Base-by-base conservation (phyloP, 2,113 vertebrate species). In the Bubo scandiacus region DNA sequence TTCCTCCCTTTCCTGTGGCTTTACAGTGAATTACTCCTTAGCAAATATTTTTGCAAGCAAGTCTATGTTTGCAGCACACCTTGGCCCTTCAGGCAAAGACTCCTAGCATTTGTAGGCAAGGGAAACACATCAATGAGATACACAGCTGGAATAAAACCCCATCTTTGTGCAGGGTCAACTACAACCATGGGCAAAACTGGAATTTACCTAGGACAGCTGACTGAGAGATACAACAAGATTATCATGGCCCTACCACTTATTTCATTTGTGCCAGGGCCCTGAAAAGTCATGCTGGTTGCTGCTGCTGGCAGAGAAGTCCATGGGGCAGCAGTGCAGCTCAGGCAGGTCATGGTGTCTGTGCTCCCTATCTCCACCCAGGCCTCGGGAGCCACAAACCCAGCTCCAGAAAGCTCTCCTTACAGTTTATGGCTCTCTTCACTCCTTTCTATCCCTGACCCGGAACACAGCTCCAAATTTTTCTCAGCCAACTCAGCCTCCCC, bases 271-370 rank as follows among this genome's bases (percentile, higher is more conserved):
- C 32, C 49, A 68, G 32, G 40, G 26, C 32, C 21, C 38, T 26
- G 71, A 26, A 26, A 55, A 47, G 34, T 21, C 21, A 10, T 9
- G 43, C 71, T 62, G 40, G 26, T 22, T 63, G 47, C 36, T 89
- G 84, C 74, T 67, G 42, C 74, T 45, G 61, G 52, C 82, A 80
- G 52, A 68, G 57, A 51, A 51, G 32, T 43, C 34, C 43, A 11
- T 11, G 6, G 43, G 30, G 45, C 63, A 81, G 71, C 54, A 30
- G 66, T 16, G 5, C 47, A 63, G 42, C 62, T 82, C 62, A 15
- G 38, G 42, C 45, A 74, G 43, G 23, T 23, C 51, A 12, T 0
- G 0, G 18, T 40, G 26, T 57, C 40, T 1, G 5, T n/a, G 38
- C 20, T 89, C 40, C 45, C 17, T 47, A 42, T 12, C 45, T 54